Evolutionary conservation across 2,113 vertebrate species (phyloP).

Genomic region (Microcebus lehilahytsara): DNA sequence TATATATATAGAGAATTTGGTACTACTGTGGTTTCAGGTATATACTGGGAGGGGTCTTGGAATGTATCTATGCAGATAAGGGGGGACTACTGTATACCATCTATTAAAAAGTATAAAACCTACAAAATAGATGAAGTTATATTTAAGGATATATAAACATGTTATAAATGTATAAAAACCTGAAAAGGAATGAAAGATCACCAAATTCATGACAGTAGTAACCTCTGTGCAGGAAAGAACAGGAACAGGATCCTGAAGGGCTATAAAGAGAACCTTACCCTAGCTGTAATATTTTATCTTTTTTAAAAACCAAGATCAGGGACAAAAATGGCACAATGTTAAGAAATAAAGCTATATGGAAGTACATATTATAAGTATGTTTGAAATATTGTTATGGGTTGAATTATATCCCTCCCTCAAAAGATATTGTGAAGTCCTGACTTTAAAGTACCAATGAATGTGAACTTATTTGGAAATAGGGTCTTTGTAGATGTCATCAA

Average conservation of each 20-base stretch:
- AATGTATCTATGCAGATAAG: background rate
- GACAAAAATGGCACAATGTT: background rate
- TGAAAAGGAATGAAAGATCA: background rate
- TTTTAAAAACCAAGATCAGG: background rate
- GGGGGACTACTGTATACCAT: background rate
- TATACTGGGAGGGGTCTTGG: background rate
- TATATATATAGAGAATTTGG: background rate
- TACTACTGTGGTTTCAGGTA: background rate
- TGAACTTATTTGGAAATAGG: background rate
- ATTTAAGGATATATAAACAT: background rate
- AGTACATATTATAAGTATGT: background rate
- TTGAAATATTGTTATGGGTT: background rate
- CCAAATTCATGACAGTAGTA: background rate
- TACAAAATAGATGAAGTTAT: background rate
- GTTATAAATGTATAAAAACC: background rate
- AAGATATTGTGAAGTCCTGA: background rate
- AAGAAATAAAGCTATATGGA: background rate
- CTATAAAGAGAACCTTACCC: background rate
- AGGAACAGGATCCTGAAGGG: background rate
- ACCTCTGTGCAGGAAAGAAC: background rate
- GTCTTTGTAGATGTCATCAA: background rate
- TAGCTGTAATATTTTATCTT: background rate
- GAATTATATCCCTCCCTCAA: background rate
- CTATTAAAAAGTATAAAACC: background rate
- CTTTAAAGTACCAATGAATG: background rate